Base-by-base conservation (phyloP, 2,113 vertebrate species). In the Ceuthmochares aereus region DNA sequence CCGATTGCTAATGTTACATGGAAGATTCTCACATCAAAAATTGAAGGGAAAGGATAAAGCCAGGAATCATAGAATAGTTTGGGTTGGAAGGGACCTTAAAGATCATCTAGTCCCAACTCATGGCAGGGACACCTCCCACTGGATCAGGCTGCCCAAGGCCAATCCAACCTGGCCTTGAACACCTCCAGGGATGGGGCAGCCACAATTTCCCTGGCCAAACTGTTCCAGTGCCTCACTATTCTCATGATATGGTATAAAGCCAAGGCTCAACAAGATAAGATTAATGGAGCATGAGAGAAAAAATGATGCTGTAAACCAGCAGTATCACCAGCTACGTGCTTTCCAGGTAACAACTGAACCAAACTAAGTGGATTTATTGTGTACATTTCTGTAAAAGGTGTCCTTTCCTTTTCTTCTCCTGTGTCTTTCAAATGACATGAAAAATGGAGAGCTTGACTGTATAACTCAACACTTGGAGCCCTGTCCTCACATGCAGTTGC, bases 401-500 rank as follows among this genome's bases (percentile, higher is more conserved):
- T 32, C 26, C 7, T 56, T 66, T 69, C 29, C 14, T 32, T 12
- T 13, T 5, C 12, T 62, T 14, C 51, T 34, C 15, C 25, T 32
- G 7, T 1, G 0, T 63, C 51, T 85, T 90, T 54, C 43, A 58
- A 32, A 52, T 7, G n/a, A 47, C 10, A 10, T 30, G 43, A 37
- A 58, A 69, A 45, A 37, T 2, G 1, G 32, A 55, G 6, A 29
- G 4, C 25, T 6, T 58, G 36, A 34, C 55, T n/a, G 6, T 22
- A 20, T 30, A 64, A 34, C 18, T 26, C 25, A 34, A 25, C 14
- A 26, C 34, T 59, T 59, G 34, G 23, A 70, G 64, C 54, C 5
- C 16, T 52, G 29, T 60, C 69, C 63, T 68, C 40, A 22, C 21
- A 64, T 2, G 0, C 0, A 0, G 12, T 36, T 21, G 2, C 25